Evolutionary conservation across 2,888 invertebrate genomes (phyloP), one percentile per base, ranked within the genome.

Genomic region (Deilephila elpenor): DNA sequence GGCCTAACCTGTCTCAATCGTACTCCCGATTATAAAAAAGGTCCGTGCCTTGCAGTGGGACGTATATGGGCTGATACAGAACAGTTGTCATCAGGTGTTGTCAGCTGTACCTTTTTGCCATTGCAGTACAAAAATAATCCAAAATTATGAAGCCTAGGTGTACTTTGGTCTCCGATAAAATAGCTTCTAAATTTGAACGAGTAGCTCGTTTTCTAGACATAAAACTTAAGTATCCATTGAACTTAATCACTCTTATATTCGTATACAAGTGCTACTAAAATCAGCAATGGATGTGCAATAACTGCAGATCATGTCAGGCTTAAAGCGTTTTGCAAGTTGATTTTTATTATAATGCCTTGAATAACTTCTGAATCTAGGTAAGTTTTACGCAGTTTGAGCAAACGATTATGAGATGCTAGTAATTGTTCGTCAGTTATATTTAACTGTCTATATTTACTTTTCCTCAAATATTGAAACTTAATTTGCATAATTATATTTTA

Each of bases 141-240:
- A 32, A 32, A 32, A n/a, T 14, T 56, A 56, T 56, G 56, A 51
- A 17, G 14, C 17, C 51, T 29, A 44, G 14, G 20, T 44, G 11
- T 19, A 67, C 14, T 44, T 44, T 17, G 19, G 44, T 29, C 44
- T 14, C 51, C 51, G 1, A 25, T 25, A 51, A 56, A 67, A 67
- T 67, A 44, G 51, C 67, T 51, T 29, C 44, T 67, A 67, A 25
- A 67, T 67, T 67, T 51, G 25, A 25, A 25, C 25, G 67, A 17
- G 67, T 29, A 67, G 51, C 67, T 67, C 51, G 67, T 67, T 67
- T 14, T 11, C 64, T 64, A 20, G 1, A 51, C 51, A 67, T 67
- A 51, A 71, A 71, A 70, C 29, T 44, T 51, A 17, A 67, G 62
- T 25, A 67, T 44, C 67, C 44, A 67, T 67, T 51, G 44, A 67